These are phyloP conservation scores for Mercenaria mercenaria DNA, from an alignment of 1,140 invertebrate genomes.

Conservation along the genomic window DNA sequence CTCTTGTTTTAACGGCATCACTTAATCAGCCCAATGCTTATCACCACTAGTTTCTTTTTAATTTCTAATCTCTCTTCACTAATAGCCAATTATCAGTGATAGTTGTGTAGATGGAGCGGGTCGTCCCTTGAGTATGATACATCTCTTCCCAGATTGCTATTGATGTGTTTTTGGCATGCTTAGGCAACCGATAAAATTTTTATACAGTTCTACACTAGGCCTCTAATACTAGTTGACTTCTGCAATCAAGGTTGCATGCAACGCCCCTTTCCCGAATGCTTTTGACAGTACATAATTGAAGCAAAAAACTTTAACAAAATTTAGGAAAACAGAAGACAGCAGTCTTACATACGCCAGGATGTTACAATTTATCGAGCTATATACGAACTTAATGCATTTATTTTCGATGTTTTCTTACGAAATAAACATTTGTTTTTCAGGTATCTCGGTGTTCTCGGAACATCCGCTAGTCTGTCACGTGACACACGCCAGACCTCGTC, in stretches of 20 bases:
- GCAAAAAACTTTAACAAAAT: too few relatives aligned
- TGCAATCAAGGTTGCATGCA: too few relatives aligned
- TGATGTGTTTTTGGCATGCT: neutral
- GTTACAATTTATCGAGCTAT: too few relatives aligned
- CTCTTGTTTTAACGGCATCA: neutral
- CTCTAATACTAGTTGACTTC: too few relatives aligned
- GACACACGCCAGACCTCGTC: constrained; percentile 65
- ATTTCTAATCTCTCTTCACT: constrained; percentile 44
- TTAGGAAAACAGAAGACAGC: too few relatives aligned
- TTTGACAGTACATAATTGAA: too few relatives aligned
- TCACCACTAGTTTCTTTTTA: constrained; percentile 34
- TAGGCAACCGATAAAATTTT: neutral
- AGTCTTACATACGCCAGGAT: too few relatives aligned
- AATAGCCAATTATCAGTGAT: constrained; percentile 57
- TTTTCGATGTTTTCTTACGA: neutral
- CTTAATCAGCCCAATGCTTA: constrained; percentile 13
- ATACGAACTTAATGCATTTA: too few relatives aligned
- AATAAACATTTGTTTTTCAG: too few relatives aligned
- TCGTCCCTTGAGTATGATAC: neutral
- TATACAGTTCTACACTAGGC: neutral
- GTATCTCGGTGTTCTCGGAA: constrained; percentile 81
- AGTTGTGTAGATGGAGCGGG: neutral
- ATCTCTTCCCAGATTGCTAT: constrained; percentile 18
- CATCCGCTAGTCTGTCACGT: constrained; percentile 73
- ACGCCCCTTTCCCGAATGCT: too few relatives aligned